Evolutionary conservation across 2,888 invertebrate species (phyloP).

Genomic region (Nudaria mundana): DNA sequence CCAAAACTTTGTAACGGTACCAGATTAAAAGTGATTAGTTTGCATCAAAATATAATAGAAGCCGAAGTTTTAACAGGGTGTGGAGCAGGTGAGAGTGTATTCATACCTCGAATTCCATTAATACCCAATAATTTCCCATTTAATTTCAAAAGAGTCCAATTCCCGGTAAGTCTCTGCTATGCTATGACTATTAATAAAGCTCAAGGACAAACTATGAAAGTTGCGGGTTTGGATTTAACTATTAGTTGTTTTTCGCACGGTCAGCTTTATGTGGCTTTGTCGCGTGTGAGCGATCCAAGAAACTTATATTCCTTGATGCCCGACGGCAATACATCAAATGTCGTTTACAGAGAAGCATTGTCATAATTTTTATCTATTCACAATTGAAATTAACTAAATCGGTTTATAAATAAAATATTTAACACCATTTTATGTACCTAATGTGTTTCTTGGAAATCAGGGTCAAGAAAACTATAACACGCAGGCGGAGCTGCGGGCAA

Average conservation of each 20-base stretch:
- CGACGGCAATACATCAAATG: not conserved
- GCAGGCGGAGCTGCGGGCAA: too few species aligned
- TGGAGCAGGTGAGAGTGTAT: not conserved
- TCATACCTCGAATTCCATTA: slow-evolving; percentile 22
- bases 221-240: not conserved
- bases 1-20: slow-evolving; percentile 1
- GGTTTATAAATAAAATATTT: too few species aligned
- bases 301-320: not conserved
- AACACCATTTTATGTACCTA: too few species aligned
- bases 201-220: slow-evolving; percentile 2
- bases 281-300: not conserved
- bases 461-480: too few species aligned
- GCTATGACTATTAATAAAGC: slow-evolving; percentile 17
- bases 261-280: not conserved
- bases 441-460: too few species aligned
- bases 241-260: not conserved
- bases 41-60: not conserved
- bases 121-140: slow-evolving; percentile 28
- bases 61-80: not conserved
- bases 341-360: not conserved
- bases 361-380: too few species aligned
- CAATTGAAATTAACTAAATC: too few species aligned
- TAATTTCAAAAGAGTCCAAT: slow-evolving; percentile 26
- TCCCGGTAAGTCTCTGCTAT: slow-evolving; percentile 19
- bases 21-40: not conserved